Conservation (phyloP, 2,888 invertebrate genomes). For the Scaptomyza reducta region DNA sequence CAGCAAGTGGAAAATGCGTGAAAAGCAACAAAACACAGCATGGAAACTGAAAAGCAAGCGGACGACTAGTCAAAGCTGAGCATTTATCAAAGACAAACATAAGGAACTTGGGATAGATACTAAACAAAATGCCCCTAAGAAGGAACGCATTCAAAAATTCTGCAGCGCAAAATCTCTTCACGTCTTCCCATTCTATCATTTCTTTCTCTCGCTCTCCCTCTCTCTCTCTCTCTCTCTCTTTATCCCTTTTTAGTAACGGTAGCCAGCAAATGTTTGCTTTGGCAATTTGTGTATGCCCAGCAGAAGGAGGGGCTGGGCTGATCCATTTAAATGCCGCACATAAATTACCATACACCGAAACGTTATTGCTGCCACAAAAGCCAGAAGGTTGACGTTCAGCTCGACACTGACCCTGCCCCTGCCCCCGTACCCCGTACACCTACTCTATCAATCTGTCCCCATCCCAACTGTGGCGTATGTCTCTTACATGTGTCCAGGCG, state of each 20-base stretch:
- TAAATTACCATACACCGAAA: constrained; percentile 64
- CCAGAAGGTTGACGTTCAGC: background rate
- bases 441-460: no score
- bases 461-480: background rate
- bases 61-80: constrained; percentile 31
- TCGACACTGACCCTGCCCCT: background rate
- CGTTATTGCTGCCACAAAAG: constrained; percentile 5
- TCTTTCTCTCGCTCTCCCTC: background rate
- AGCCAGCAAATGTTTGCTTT: constrained; percentile 51
- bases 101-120: background rate
- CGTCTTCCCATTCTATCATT: no score
- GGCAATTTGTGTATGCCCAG: constrained; percentile 62
- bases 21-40: constrained; percentile 5
- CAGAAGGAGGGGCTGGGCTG: constrained; percentile 26
- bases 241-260: constrained; percentile 13
- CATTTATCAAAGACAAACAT: constrained; percentile 63
- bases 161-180: constrained; percentile 1
- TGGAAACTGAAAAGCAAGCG: background rate
- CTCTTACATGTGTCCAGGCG: constrained; percentile 24
- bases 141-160: constrained; percentile 24
- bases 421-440: background rate
- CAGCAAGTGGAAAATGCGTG: constrained; percentile 29
- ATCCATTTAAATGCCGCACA: constrained; percentile 77
- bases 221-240: constrained; percentile 1
- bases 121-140: constrained; percentile 31